Conservation (phyloP, 23 tunicate genomes). For the Corella eumyota region DNA sequence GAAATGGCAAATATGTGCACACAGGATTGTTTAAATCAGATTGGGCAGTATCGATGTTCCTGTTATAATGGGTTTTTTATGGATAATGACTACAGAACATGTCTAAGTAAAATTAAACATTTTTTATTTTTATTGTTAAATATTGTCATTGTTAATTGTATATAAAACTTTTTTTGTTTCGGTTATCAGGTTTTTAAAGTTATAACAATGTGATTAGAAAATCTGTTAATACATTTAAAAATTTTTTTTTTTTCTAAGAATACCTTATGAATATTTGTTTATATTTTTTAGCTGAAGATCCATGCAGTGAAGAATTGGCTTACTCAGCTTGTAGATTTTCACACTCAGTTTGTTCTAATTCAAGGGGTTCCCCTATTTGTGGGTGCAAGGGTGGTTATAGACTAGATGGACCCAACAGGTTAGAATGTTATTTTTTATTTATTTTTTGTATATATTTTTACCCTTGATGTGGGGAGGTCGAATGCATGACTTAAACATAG, state of each 20-base stretch:
- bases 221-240: too few relatives aligned
- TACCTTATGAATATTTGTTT: too few relatives aligned
- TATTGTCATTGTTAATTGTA: not conserved
- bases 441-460: too few relatives aligned
- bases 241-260: too few relatives aligned
- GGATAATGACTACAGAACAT: constrained; percentile 29
- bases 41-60: constrained; percentile 51
- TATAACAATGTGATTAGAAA: too few relatives aligned
- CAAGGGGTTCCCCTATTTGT: constrained; percentile 10
- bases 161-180: not conserved
- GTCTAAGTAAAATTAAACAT: constrained; percentile 28
- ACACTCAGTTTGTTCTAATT: constrained; percentile 39
- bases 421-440: too few relatives aligned
- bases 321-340: constrained; percentile 19
- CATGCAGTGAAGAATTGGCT: constrained; percentile 26
- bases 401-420: not conserved
- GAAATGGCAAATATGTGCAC: constrained; percentile 34
- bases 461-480: too few relatives aligned
- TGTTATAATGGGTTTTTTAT: constrained; percentile 45
- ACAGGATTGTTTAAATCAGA: constrained; percentile 34
- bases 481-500: too few relatives aligned
- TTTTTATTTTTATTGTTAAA: not conserved
- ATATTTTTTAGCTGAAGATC: constrained; percentile 9
- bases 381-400: constrained; percentile 19
- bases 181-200: too few relatives aligned